Percentiles rank a stretch among this genome's conserved stretches.
phyloP scores from a whole-genome alignment of 2,113 vertebrate species.

The Podarcis cretensis region DNA sequence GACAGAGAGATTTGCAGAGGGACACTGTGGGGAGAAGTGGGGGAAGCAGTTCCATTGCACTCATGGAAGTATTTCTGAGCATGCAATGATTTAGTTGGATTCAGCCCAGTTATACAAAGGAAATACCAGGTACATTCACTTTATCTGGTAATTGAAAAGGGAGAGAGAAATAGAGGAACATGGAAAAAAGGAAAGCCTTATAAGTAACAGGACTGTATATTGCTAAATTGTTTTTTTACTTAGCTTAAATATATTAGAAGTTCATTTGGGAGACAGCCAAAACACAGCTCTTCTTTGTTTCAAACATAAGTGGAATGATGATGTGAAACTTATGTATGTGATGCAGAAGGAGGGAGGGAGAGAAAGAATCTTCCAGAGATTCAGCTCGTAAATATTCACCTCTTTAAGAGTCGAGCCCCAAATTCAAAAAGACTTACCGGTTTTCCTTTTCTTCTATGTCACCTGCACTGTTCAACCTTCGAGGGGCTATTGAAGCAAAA shows the following conservation, averaged over 20 bases:
- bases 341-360: neutral
- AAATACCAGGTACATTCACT: neutral
- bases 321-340: neutral
- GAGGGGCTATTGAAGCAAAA: conserved; percentile 70
- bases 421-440: conserved; percentile 68
- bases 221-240: neutral
- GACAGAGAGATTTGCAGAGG: no score
- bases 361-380: neutral
- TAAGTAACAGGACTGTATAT: neutral
- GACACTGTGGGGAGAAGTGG: no score
- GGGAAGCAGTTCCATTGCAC: no score
- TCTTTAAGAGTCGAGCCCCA: conserved; percentile 5
- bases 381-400: fast-evolving
- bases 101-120: neutral
- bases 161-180: neutral
- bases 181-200: neutral
- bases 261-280: neutral
- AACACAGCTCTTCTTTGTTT: neutral
- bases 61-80: no score
- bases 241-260: neutral
- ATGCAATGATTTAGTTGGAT: no score
- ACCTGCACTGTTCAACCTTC: conserved; percentile 69
- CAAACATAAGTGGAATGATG: conserved; percentile 13
- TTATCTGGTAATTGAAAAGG: neutral
- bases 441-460: conserved; percentile 82